phyloP scores from a whole-genome alignment of 1,140 invertebrate species.

The Luehdorfia chinensis region DNA sequence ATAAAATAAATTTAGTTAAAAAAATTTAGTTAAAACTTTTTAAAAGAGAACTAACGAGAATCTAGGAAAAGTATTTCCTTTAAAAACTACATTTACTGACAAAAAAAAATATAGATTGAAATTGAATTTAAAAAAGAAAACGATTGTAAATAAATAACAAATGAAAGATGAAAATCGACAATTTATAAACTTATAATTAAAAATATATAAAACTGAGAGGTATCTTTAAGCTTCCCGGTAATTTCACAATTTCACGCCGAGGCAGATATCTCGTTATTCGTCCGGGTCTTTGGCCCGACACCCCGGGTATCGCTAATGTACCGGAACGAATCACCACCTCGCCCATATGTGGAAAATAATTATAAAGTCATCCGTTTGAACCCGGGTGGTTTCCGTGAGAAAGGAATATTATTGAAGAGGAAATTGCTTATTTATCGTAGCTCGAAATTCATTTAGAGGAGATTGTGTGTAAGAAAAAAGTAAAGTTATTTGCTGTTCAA shows the following conservation, averaged over 20 bases:
- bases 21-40: too few relatives aligned
- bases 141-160: too few relatives aligned
- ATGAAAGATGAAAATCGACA: too few relatives aligned
- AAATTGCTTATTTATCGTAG: conserved; percentile 47
- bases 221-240: conserved; percentile 48
- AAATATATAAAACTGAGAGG: too few relatives aligned
- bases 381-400: conserved; percentile 49
- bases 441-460: conserved; percentile 20
- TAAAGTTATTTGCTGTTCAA: too few relatives aligned
- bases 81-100: too few relatives aligned
- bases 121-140: too few relatives aligned
- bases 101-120: too few relatives aligned
- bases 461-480: conserved; percentile 8
- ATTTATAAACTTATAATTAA: too few relatives aligned
- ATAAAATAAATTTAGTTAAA: too few relatives aligned
- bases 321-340: conserved; percentile 55
- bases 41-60: too few relatives aligned
- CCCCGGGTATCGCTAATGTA: conserved; percentile 59
- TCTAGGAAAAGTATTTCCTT: too few relatives aligned
- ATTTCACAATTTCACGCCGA: conserved; percentile 73
- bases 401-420: conserved; percentile 30
- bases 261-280: conserved; percentile 65
- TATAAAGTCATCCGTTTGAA: conserved; percentile 54
- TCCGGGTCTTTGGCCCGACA: conserved; percentile 47
- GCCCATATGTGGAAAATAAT: conserved; percentile 67